Conservation (phyloP, 2,888 invertebrate species). For the Eristalis tenax region DNA sequence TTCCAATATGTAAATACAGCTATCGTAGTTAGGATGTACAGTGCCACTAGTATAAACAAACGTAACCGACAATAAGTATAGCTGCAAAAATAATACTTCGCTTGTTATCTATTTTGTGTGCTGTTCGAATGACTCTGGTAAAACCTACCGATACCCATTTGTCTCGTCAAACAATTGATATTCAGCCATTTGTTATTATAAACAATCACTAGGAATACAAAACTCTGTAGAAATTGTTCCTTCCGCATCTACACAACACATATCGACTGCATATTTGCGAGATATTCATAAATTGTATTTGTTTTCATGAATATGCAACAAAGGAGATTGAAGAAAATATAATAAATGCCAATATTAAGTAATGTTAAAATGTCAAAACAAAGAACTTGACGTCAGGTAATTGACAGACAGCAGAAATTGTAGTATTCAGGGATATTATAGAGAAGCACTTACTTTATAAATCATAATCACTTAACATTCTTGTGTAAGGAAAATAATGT, state of each 20-base stretch:
- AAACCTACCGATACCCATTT: slow-evolving; percentile 72
- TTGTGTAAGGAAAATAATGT: no score
- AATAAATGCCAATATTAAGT: not conserved
- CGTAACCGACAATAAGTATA: slow-evolving; percentile 74
- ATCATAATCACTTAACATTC: not conserved
- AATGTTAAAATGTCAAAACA: not conserved
- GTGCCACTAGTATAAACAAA: slow-evolving; percentile 69
- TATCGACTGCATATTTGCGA: slow-evolving; percentile 1
- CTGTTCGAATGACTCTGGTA: not conserved
- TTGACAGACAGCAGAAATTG: not conserved
- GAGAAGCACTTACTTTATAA: not conserved
- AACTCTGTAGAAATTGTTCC: not conserved
- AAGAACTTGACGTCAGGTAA: not conserved
- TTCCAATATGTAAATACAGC: slow-evolving; percentile 76
- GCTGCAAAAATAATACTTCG: slow-evolving; percentile 32
- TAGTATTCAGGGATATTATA: not conserved
- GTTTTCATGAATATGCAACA: not conserved
- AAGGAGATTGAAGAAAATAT: not conserved
- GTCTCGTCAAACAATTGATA: slow-evolving; percentile 73
- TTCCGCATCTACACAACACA: slow-evolving; percentile 9
- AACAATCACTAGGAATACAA: not conserved
- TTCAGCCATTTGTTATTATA: slow-evolving; percentile 56
- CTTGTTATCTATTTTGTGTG: not conserved
- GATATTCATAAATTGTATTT: not conserved
- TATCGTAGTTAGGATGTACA: slow-evolving; percentile 74